A percentile compares a stretch with the other conserved stretches of the same genome.
Conservation (phyloP, 2,113 vertebrate species). For the Peucedramus taeniatus region DNA sequence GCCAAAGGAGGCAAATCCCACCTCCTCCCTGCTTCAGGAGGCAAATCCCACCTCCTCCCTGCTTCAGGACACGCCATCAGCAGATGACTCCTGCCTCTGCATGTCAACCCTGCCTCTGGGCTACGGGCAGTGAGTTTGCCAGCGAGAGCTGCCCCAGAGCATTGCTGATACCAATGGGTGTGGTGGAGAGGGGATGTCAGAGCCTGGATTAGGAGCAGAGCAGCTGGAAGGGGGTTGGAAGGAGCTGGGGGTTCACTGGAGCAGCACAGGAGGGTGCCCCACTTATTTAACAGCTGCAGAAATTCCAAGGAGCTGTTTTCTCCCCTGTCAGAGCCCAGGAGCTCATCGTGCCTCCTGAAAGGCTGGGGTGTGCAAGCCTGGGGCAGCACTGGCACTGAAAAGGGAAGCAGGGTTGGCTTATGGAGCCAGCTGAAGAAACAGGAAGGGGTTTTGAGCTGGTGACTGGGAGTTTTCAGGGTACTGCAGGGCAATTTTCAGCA, state of each 20-base stretch:
- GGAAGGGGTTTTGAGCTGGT: not conserved
- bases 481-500: not conserved
- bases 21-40: not conserved
- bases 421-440: not conserved
- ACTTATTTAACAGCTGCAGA: not conserved
- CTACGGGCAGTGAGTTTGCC: not conserved
- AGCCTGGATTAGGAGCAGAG: not conserved
- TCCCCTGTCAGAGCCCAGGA: not conserved
- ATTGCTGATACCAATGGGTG: fast-evolving
- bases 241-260: fast-evolving
- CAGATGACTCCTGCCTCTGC: not conserved
- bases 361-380: not conserved
- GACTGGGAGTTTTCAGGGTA: not conserved
- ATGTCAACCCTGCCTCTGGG: not conserved
- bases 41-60: not conserved
- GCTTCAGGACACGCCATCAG: not conserved
- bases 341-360: fast-evolving
- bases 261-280: not conserved
- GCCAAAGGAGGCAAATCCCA: not conserved
- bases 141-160: fast-evolving
- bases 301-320: not conserved
- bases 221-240: not conserved
- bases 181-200: not conserved
- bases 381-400: fast-evolving
- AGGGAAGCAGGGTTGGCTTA: not conserved